Percentiles rank a stretch among this genome's conserved stretches.
phyloP scores from a whole-genome alignment of 2,113 vertebrate genomes.

The Siphamia tubifer region DNA sequence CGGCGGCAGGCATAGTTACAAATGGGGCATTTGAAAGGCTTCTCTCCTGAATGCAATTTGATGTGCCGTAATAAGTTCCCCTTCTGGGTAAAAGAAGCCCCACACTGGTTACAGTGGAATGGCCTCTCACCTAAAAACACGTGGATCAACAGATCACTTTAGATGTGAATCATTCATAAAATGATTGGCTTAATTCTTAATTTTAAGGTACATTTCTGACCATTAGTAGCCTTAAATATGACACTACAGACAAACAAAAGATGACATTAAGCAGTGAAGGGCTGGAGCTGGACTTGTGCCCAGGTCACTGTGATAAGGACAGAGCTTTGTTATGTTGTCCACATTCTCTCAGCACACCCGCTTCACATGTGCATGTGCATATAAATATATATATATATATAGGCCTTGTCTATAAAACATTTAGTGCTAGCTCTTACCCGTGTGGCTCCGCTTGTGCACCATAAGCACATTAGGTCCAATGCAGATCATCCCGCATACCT shows the following conservation, averaged over 20 bases:
- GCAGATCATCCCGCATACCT: conserved; percentile 96
- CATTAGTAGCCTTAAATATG: too few relatives aligned
- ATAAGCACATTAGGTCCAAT: conserved; percentile 97
- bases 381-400: too few relatives aligned
- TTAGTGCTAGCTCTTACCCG: conserved; percentile 84
- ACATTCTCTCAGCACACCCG: too few relatives aligned
- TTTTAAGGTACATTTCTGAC: too few relatives aligned
- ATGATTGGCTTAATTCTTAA: too few relatives aligned
- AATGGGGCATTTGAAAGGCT: conserved; percentile 96
- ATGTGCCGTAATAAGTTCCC: conserved; percentile 97
- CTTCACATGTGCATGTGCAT: too few relatives aligned
- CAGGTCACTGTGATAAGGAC: too few relatives aligned
- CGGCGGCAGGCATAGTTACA: conserved; percentile 95
- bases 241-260: too few relatives aligned
- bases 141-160: not conserved
- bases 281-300: too few relatives aligned
- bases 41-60: conserved; percentile 96
- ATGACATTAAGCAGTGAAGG: too few relatives aligned
- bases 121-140: conserved; percentile 87
- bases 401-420: not conserved
- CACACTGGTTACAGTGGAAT: conserved; percentile 97
- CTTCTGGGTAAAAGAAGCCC: conserved; percentile 97
- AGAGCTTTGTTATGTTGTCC: too few relatives aligned
- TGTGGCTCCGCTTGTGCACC: conserved; percentile 98
- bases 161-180: not conserved